These are phyloP conservation scores for Thinocorus orbignyianus DNA, from an alignment of 2,113 vertebrate genomes.

Conservation along the genomic window DNA sequence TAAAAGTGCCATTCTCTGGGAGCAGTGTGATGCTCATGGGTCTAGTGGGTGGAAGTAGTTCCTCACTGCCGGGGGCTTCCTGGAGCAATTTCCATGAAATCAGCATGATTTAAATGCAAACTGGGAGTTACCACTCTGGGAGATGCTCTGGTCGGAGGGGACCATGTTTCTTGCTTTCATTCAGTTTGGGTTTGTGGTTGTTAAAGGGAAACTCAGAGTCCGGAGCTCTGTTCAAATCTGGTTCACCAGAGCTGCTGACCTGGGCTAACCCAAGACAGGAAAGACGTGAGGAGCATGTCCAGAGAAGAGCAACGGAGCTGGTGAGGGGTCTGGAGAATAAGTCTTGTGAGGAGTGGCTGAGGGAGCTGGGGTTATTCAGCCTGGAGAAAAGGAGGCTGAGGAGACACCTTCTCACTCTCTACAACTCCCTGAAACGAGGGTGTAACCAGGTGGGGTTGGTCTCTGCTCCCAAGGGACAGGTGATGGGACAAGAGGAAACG, in stretches of 20 bases:
- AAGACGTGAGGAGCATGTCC: background rate
- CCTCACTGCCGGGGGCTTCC: background rate
- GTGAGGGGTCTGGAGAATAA: background rate
- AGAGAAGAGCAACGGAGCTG: background rate
- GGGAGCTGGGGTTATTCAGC: background rate
- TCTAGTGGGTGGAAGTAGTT: background rate
- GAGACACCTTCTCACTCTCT: background rate
- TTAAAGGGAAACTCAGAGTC: background rate
- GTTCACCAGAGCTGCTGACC: rapidly evolving
- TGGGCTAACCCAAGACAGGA: background rate
- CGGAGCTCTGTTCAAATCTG: background rate
- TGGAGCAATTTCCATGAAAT: background rate
- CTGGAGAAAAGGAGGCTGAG: background rate
- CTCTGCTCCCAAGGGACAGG: background rate
- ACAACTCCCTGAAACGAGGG: too few species aligned
- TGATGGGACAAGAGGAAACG: background rate
- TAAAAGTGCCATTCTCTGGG: rapidly evolving
- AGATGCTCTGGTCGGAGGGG: background rate
- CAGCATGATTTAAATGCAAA: background rate
- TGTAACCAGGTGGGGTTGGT: background rate
- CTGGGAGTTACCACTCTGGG: background rate
- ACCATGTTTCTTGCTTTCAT: background rate
- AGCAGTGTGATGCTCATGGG: background rate
- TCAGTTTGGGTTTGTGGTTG: background rate
- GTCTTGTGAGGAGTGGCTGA: background rate